Evolutionary conservation across 2,113 vertebrate genomes (phyloP).

Genomic region (Cariama cristata): DNA sequence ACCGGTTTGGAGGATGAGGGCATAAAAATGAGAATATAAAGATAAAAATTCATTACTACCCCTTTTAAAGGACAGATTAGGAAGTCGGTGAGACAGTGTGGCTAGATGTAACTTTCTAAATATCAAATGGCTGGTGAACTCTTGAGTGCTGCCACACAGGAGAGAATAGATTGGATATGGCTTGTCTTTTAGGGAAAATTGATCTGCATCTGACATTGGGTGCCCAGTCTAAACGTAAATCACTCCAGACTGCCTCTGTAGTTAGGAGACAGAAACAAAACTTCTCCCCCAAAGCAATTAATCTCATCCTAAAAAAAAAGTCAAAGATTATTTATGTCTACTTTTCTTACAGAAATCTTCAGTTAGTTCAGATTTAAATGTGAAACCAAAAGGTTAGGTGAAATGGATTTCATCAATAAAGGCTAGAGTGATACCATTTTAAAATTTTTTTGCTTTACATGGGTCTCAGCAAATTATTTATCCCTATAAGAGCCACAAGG

Average conservation of each 20-base stretch:
- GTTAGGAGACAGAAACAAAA: neutral
- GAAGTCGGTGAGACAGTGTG: conserved; percentile 1
- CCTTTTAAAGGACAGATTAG: neutral
- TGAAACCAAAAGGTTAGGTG: neutral
- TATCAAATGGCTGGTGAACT: neutral
- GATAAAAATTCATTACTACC: neutral
- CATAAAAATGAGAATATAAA: neutral
- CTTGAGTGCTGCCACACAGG: neutral
- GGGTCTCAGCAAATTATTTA: neutral
- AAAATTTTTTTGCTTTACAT: neutral
- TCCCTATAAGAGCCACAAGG: neutral
- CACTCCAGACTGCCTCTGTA: neutral
- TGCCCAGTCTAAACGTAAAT: neutral
- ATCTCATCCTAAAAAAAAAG: neutral
- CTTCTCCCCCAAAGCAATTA: neutral
- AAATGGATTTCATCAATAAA: neutral
- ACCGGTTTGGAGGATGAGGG: neutral
- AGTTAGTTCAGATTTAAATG: neutral
- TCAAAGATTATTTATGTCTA: neutral
- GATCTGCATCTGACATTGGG: rapidly evolving
- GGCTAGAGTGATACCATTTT: neutral
- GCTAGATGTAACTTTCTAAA: neutral
- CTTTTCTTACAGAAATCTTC: neutral
- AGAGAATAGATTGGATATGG: neutral
- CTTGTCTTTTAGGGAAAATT: neutral